phyloP scores from a whole-genome alignment of 2,888 invertebrate species.

The Periphyllus acericola region DNA sequence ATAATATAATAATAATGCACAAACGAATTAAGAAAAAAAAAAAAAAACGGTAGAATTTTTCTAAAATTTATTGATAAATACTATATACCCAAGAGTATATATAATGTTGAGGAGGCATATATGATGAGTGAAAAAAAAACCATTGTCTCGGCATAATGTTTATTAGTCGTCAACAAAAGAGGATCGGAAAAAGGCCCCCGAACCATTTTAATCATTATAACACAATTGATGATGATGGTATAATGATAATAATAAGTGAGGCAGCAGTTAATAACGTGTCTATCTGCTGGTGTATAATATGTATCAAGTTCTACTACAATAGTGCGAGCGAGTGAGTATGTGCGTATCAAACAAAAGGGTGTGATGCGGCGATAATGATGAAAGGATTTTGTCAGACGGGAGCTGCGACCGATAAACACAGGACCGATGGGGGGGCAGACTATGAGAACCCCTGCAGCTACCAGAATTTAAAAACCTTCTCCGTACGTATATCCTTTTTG shows the following conservation, averaged over 20 bases:
- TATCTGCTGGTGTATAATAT: slow-evolving; percentile 58
- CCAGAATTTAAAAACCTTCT: slow-evolving; percentile 62
- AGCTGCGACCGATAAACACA: slow-evolving; percentile 62
- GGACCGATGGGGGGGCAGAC: slow-evolving; percentile 58
- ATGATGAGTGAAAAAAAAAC: slow-evolving; percentile 41
- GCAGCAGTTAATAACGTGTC: slow-evolving; percentile 62
- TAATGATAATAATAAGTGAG: slow-evolving; percentile 61
- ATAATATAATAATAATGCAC: neutral
- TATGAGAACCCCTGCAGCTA: slow-evolving; percentile 62
- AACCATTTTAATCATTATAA: slow-evolving; percentile 62
- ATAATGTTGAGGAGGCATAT: neutral
- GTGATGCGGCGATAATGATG: slow-evolving; percentile 62
- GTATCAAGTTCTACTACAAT: slow-evolving; percentile 58
- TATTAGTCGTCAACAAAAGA: slow-evolving; percentile 58
- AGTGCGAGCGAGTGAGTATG: slow-evolving; percentile 10
- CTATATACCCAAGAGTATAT: neutral
- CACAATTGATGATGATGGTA: slow-evolving; percentile 61
- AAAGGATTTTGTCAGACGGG: slow-evolving; percentile 62
- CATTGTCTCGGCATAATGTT: slow-evolving; percentile 61
- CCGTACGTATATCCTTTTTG: slow-evolving; percentile 28
- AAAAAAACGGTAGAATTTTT: slow-evolving; percentile 21
- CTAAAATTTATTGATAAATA: slow-evolving; percentile 41
- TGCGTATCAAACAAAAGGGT: slow-evolving; percentile 60
- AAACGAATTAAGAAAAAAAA: neutral
- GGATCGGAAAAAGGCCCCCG: slow-evolving; percentile 56